Evolutionary conservation across 2,888 invertebrate genomes (phyloP).

Genomic region (Diaprepes abbreviatus): DNA sequence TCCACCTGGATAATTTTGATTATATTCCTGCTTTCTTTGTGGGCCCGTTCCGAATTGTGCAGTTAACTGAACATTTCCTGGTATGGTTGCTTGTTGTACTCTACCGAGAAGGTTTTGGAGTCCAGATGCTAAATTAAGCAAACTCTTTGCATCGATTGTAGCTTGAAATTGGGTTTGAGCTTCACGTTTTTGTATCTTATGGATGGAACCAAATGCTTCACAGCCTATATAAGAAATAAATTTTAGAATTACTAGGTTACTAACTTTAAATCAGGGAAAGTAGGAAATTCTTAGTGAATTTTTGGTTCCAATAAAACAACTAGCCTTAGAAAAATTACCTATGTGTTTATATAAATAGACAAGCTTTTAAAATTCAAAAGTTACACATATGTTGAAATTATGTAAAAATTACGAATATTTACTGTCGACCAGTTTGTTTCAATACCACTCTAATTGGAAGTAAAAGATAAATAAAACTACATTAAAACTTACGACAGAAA

Average conservation of each 20-base stretch:
- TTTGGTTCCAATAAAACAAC: no score
- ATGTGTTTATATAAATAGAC: no score
- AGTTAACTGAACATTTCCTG: background rate
- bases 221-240: background rate
- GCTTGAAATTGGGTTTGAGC: background rate
- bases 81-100: background rate
- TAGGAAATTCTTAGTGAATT: no score
- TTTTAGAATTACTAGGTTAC: no score
- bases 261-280: no score
- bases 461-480: constrained; percentile 3
- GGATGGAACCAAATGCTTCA: background rate
- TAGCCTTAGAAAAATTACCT: no score
- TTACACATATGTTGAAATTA: no score
- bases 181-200: background rate
- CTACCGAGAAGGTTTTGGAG: background rate
- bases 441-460: no score
- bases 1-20: background rate
- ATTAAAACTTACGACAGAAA: constrained; percentile 2
- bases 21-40: background rate
- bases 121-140: background rate
- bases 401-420: no score
- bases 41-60: background rate
- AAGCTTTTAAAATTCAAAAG: no score
- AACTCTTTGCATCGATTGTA: background rate
- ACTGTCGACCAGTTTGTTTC: no score